Percentiles rank a stretch among this genome's conserved stretches.
These are phyloP conservation scores for Andrena camellia DNA, from an alignment of 2,888 invertebrate genomes.

Conservation along the genomic window DNA sequence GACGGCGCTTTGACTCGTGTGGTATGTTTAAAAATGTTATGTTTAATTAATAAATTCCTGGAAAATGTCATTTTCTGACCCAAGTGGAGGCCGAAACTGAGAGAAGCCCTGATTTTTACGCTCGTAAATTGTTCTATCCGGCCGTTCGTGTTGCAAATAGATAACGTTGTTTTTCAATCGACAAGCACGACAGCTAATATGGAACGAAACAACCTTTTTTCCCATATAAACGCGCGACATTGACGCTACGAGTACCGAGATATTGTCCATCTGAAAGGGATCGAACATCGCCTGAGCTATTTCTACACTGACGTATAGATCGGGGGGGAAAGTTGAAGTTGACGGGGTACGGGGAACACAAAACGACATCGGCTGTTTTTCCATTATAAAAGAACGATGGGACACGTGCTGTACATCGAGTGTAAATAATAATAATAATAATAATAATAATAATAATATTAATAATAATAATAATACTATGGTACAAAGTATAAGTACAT, in stretches of 20 bases:
- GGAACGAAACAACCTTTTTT: neutral
- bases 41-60: neutral
- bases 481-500: conserved; percentile 85
- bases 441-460: conserved; percentile 81
- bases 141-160: neutral
- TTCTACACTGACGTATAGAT: conserved; percentile 9
- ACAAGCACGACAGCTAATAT: neutral
- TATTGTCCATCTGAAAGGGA: conserved; percentile 10
- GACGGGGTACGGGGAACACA: conserved; percentile 41
- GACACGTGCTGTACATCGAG: conserved; percentile 46
- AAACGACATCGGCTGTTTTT: conserved; percentile 40
- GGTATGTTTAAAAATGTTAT: too few species aligned
- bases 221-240: conserved; percentile 2
- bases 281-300: neutral
- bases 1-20: too few species aligned
- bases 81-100: neutral
- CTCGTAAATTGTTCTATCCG: neutral
- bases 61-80: neutral
- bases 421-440: conserved; percentile 69
- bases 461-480: conserved; percentile 82
- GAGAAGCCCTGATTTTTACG: neutral
- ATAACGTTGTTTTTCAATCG: neutral
- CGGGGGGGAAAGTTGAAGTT: conserved; percentile 22
- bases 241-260: neutral
- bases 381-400: conserved; percentile 47